Conservation (phyloP, 35 echinoderm and acorn worm species). For the Anneissia japonica region DNA sequence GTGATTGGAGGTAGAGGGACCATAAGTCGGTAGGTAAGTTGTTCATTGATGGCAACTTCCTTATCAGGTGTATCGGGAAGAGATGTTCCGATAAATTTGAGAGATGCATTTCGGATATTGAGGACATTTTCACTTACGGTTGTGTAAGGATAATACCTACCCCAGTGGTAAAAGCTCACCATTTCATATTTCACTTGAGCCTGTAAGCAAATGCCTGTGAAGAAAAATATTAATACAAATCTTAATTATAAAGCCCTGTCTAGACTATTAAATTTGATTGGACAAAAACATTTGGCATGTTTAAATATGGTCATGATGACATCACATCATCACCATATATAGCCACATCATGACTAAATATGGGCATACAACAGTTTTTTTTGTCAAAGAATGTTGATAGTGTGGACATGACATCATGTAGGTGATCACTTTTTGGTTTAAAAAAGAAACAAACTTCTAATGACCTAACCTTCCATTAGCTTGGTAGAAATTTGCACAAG, state of each 20-base stretch:
- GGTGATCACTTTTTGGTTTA: too few species aligned
- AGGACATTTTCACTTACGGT: conserved; percentile 54
- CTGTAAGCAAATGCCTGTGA: conserved; percentile 43
- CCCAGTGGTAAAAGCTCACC: conserved; percentile 77
- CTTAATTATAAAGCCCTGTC: too few species aligned
- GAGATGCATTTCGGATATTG: conserved; percentile 69
- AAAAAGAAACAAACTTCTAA: too few species aligned
- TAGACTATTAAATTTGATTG: too few species aligned
- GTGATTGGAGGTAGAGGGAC: conserved; percentile 67
- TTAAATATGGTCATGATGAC: too few species aligned
- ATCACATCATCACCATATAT: too few species aligned
- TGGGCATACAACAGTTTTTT: too few species aligned
- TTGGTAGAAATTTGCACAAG: conserved; percentile 61
- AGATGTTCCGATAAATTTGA: conserved; percentile 58
- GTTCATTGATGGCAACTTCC: conserved; percentile 52
- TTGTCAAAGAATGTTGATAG: too few species aligned
- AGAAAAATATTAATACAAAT: background rate
- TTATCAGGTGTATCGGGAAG: conserved; percentile 39
- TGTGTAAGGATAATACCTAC: conserved; percentile 24
- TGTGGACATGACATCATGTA: too few species aligned
- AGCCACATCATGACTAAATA: too few species aligned
- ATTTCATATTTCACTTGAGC: conserved; percentile 38
- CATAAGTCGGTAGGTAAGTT: conserved; percentile 36
- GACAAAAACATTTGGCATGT: too few species aligned
- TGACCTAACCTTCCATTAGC: conserved; percentile 45